Conservation (phyloP, 2,888 invertebrate species). For the Caenorhabditis sp. region DNA sequence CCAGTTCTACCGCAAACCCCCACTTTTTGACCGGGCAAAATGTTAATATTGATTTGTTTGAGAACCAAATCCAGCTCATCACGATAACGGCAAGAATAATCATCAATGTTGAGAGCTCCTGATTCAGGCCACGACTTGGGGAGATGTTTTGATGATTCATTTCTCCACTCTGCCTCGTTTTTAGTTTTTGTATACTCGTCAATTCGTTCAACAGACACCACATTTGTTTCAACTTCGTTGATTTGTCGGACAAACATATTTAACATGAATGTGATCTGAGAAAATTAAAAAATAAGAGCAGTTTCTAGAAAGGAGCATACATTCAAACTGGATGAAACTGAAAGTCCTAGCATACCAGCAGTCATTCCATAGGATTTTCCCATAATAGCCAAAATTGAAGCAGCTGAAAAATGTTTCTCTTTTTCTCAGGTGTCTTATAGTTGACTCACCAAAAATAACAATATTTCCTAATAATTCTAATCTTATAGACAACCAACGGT, state of each 20-base stretch:
- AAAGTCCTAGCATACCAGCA: constrained; percentile 75
- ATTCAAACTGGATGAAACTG: constrained; percentile 74
- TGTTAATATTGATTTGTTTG: constrained; percentile 73
- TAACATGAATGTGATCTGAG: constrained; percentile 88
- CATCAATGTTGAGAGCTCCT: constrained; percentile 43
- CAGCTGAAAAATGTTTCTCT: constrained; percentile 26
- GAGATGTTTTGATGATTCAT: constrained; percentile 7
- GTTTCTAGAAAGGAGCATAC: constrained; percentile 38
- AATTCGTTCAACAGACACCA: constrained; percentile 89
- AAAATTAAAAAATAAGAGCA: background rate
- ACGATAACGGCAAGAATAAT: constrained; percentile 76
- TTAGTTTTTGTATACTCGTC: constrained; percentile 62
- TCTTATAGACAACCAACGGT: constrained; percentile 46
- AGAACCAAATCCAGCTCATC: constrained; percentile 77
- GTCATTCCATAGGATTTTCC: constrained; percentile 46
- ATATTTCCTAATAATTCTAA: constrained; percentile 54
- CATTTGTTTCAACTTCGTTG: constrained; percentile 94
- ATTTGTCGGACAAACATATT: constrained; percentile 97
- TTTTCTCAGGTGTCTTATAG: background rate
- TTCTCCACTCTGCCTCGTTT: constrained; percentile 57
- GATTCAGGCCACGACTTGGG: constrained; percentile 51
- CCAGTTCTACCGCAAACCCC: constrained; percentile 73
- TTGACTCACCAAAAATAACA: constrained; percentile 43
- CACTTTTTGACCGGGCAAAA: constrained; percentile 76
- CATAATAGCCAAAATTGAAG: constrained; percentile 49